Percentiles rank a stretch among this genome's conserved stretches.
phyloP scores from a whole-genome alignment of 1,140 invertebrate genomes.

The Armadillidium nasatum region DNA sequence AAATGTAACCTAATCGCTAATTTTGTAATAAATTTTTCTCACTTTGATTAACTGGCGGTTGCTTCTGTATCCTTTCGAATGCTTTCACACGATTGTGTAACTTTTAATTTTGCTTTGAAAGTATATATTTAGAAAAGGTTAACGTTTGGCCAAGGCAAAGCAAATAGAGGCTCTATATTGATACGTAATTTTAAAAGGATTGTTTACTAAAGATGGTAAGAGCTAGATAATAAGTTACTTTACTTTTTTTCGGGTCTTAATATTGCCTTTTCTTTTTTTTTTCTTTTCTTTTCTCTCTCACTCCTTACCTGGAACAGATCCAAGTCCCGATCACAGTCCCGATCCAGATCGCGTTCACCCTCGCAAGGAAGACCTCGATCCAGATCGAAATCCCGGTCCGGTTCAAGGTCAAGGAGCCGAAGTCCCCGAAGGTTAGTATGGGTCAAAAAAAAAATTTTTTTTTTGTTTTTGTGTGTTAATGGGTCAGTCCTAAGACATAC shows the following conservation, averaged over 20 bases:
- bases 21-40: not conserved
- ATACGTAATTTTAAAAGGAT: no score
- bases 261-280: not conserved
- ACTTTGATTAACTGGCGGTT: not conserved
- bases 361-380: not conserved
- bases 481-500: no score
- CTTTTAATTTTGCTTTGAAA: no score
- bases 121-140: no score
- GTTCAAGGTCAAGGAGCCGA: conserved; percentile 16
- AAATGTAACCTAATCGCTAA: not conserved
- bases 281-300: not conserved
- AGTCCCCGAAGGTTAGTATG: not conserved
- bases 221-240: not conserved
- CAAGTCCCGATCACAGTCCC: not conserved
- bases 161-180: no score
- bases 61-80: no score
- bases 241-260: not conserved
- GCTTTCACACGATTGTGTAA: no score
- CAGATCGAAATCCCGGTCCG: not conserved
- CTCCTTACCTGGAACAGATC: not conserved
- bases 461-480: no score
- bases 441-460: no score
- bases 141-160: no score
- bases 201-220: no score
- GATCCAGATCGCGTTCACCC: conserved; percentile 5